Base-by-base conservation (phyloP, 2,113 vertebrate species). In the Eonycteris spelaea region DNA sequence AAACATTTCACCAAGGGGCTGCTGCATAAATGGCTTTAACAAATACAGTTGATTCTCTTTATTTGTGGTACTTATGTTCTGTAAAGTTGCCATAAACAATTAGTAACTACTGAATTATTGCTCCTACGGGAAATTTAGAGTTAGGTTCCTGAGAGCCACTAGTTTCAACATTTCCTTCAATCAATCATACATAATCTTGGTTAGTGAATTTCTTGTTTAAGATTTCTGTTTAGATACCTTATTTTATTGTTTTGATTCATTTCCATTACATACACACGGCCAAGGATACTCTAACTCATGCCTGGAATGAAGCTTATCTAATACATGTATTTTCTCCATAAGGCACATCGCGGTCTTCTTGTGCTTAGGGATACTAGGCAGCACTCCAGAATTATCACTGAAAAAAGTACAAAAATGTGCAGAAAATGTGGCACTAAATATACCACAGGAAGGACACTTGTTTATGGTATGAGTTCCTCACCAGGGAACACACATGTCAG, bases 61-160 rank as follows among this genome's bases (percentile, higher is more conserved):
- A 38, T 77, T 79, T 26, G 0, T 6, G 13, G n/a, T n/a, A 33
- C 24, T 61, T 96, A 67, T 19, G 19, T 80, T 90, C 74, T 77
- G 11, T 68, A 59, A 92, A 73, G 24, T 79, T 40, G 28, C 26
- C 2, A 15, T 18, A 6, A 77, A 85, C 0, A 59, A 55, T 71
- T 28, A 90, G 45, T 3, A 24, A 85, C 84, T 90, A 48, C 2
- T 13, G 18, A 70, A 57, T 65, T 18, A 24, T 59, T 87, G 51
- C 12, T 77, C 13, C 45, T 16, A 80, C 12, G 30, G 73, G 7
- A 94, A 68, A 79, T 38, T 48, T 8, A 84, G 30, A 11, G 3
- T 18, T 92, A 70, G 28, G 3, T 80, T 92, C 38, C 74, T 71
- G 22, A 94, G n/a, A 94, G 24, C 19, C 78, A 13, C 22, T 57